A percentile compares a stretch with the other conserved stretches of the same genome.
phyloP scores from a whole-genome alignment of 1,140 invertebrate species.

The Platyura marginata region DNA sequence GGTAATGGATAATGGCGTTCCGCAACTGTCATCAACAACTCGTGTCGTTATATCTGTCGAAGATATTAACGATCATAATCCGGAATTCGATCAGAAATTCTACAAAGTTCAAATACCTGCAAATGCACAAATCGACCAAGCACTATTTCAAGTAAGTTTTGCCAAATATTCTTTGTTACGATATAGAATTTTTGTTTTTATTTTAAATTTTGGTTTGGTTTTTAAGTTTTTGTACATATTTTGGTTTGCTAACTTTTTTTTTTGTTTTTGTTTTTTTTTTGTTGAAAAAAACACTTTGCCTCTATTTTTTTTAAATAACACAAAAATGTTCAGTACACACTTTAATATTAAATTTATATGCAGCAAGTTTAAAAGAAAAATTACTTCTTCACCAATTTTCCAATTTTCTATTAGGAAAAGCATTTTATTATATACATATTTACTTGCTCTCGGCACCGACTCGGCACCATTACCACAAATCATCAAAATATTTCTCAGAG shows the following conservation, averaged over 20 bases:
- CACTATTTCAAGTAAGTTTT: constrained; percentile 39
- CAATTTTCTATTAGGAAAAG: no score
- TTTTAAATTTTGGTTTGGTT: not conserved
- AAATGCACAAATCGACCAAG: constrained; percentile 29
- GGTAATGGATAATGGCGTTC: constrained; percentile 60
- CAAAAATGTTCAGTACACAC: no score
- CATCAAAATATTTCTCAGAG: no score
- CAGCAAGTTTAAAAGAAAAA: no score
- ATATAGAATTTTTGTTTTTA: not conserved
- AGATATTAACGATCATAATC: constrained; percentile 72
- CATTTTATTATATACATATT: no score
- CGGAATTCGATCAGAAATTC: constrained; percentile 60
- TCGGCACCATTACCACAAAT: no score
- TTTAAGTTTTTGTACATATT: not conserved
- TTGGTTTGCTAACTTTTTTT: not conserved
- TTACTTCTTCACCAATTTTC: no score
- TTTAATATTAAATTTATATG: no score
- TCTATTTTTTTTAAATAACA: no score
- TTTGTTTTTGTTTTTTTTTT: not conserved
- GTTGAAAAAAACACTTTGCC: not conserved
- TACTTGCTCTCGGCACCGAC: no score
- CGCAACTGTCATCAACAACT: constrained; percentile 58
- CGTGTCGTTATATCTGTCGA: constrained; percentile 62
- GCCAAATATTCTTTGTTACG: not conserved
- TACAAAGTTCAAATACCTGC: constrained; percentile 65